phyloP scores from a whole-genome alignment of 2,797 vertebrate species.

The Pseudocheirus occidentalis region DNA sequence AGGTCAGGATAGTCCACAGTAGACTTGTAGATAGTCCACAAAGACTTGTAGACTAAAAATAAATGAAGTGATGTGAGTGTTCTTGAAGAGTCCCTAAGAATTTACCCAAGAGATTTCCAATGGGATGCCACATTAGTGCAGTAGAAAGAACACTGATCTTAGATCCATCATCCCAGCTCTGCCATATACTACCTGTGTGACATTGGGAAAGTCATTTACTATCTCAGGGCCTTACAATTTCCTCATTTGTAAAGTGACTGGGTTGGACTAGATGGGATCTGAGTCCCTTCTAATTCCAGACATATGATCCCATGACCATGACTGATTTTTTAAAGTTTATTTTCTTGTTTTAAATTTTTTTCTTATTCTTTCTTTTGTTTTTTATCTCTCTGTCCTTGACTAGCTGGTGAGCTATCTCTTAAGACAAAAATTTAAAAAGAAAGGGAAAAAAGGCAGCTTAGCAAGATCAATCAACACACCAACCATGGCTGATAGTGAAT shows the following conservation, averaged over 20 bases:
- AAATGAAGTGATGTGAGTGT: not conserved
- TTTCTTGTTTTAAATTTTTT: not conserved
- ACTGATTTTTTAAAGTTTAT: not conserved
- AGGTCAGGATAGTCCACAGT: not conserved
- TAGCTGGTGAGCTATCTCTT: not conserved
- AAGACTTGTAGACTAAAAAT: not conserved
- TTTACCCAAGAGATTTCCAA: constrained; percentile 21
- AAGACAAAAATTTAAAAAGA: not conserved
- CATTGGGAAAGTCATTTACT: not conserved
- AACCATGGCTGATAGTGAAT: not conserved
- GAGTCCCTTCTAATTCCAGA: not conserved
- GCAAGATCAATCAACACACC: not conserved
- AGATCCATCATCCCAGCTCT: not conserved
- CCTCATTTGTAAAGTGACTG: not conserved
- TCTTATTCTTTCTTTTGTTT: not conserved
- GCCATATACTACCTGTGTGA: not conserved
- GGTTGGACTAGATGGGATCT: not conserved
- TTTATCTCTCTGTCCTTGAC: not conserved
- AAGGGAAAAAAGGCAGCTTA: not conserved
- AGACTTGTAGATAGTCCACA: no score
- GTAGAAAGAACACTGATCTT: not conserved
- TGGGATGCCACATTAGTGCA: not conserved
- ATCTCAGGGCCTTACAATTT: not conserved
- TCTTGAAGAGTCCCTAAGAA: not conserved
- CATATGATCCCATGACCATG: not conserved